Conservation (phyloP, 2,797 vertebrate species). For the Saxicola maurus region DNA sequence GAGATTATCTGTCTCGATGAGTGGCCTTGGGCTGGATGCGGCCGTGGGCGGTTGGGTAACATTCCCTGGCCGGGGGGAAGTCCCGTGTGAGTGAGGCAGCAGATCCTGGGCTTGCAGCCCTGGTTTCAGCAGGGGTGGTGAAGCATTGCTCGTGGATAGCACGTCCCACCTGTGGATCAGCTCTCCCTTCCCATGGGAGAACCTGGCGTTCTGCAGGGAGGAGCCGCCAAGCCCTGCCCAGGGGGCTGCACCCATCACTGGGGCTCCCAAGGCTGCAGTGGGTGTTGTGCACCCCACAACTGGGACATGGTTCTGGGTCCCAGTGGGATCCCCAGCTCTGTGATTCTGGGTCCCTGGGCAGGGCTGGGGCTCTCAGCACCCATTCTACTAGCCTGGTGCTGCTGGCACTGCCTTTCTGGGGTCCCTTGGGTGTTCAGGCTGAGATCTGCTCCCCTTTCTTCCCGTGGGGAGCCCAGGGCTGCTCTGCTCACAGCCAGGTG, state of each 20-base stretch:
- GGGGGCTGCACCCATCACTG: background rate
- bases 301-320: background rate
- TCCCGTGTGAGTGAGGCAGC: rapidly evolving
- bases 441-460: background rate
- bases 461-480: background rate
- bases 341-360: background rate
- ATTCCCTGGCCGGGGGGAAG: rapidly evolving
- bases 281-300: background rate
- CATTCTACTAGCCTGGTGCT: background rate
- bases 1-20: background rate
- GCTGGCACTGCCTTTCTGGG: background rate
- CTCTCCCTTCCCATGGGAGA: background rate
- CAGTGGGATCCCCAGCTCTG: rapidly evolving
- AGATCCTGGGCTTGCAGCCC: background rate
- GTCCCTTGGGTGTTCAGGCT: background rate
- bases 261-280: background rate
- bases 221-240: background rate
- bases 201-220: rapidly evolving
- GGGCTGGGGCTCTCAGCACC: background rate
- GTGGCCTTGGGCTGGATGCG: background rate
- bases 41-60: background rate
- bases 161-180: background rate
- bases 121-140: background rate
- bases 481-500: rapidly evolving
- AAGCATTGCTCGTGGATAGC: rapidly evolving